These are phyloP conservation scores for Trichomycterus rosablanca DNA, from an alignment of 2,113 vertebrate genomes.

Conservation along the genomic window DNA sequence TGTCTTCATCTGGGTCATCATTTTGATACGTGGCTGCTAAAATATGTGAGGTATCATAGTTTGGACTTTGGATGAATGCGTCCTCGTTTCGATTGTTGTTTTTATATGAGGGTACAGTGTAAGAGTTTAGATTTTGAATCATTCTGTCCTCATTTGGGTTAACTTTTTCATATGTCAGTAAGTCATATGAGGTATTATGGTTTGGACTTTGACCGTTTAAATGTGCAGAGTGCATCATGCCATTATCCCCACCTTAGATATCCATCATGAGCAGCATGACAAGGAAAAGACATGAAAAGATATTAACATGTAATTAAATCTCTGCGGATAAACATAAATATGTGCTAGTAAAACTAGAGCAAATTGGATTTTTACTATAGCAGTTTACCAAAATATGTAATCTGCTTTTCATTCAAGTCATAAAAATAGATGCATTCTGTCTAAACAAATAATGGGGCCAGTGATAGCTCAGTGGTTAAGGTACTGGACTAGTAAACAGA, in stretches of 20 bases:
- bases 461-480: too few relatives aligned
- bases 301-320: constrained; percentile 77
- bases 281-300: constrained; percentile 77
- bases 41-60: constrained; percentile 67
- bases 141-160: constrained; percentile 51
- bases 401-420: too few relatives aligned
- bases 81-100: constrained; percentile 51
- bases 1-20: constrained; percentile 48
- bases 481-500: too few relatives aligned
- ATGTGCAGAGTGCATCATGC: constrained; percentile 70
- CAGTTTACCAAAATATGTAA: too few relatives aligned
- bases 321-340: too few relatives aligned
- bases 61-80: constrained; percentile 51
- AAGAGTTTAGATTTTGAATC: constrained; percentile 52
- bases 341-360: not conserved
- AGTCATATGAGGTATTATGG: constrained; percentile 68
- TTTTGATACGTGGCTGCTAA: constrained; percentile 67
- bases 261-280: constrained; percentile 77
- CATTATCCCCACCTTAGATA: constrained; percentile 82
- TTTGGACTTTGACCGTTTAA: constrained; percentile 66
- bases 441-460: too few relatives aligned
- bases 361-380: constrained; percentile 1
- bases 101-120: constrained; percentile 65
- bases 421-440: too few relatives aligned
- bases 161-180: constrained; percentile 62